Base-by-base conservation (phyloP, 2,113 vertebrate genomes). In the Notarius quadriscutis region DNA sequence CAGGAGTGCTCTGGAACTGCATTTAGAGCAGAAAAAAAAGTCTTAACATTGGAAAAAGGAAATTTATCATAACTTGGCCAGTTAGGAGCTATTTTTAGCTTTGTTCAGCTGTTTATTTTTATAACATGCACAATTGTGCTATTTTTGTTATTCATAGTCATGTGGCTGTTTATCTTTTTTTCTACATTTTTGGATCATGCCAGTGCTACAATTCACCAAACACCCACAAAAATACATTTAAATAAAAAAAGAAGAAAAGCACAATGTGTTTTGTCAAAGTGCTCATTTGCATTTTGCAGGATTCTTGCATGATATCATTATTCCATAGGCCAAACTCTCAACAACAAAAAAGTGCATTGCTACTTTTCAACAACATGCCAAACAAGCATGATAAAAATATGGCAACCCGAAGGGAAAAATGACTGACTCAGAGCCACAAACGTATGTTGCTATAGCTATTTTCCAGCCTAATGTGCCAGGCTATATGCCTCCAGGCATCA, bases 391-490 rank as follows among this genome's bases (percentile, higher is more conserved):
- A 87, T 89, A 65, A 25, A 89, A 87, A 85, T 63, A 63, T 62
- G 81, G 74, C 87, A 83, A 22, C 81, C 82, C 80, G n/a, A 30
- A 62, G 78, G 48, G 65, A 10, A 62, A 81, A 90, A 83, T 81
- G 86, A 77, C 60, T 72, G 69, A 69, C 62, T 85, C 51, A 10
- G n/a, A 53, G 10, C 30, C 58, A 81, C 63, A 89, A 86, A 87
- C 87, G 65, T 89, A 80, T 75, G 67, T 50, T 11, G 75, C 72
- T 60, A 75, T 57, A 86, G 86, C 2, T 41, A 41, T 69, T 83
- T 81, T 60, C 87, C 57, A 77, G 41, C 72, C 87, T 84, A 84
- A 87, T 83, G 86, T 88, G 86, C 81, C 88, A 84, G 81, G 58
- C 57, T 27, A 87, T 88, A 53, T 77, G 60, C 65, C 77, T 83